These are phyloP conservation scores for Acronicta alni DNA, from an alignment of 2,888 invertebrate genomes.

Conservation along the genomic window DNA sequence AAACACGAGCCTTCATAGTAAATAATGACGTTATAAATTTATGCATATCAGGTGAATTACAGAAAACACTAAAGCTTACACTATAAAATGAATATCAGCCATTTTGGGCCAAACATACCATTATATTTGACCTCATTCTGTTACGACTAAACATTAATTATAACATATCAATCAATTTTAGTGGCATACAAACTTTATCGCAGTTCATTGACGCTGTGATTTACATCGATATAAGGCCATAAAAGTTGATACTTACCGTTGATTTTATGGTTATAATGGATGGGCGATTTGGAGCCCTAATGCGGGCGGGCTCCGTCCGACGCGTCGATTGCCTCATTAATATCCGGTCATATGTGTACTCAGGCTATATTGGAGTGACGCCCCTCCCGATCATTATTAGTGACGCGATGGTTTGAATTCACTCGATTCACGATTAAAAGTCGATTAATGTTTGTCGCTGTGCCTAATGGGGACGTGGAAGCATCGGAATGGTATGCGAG, in stretches of 20 bases:
- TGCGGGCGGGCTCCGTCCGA: conserved; percentile 69
- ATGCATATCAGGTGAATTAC: conserved; percentile 5
- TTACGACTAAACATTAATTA: conserved; percentile 48
- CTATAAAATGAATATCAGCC: conserved; percentile 35
- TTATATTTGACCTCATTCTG: conserved; percentile 48
- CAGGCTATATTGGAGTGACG: conserved; percentile 61
- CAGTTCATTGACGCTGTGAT: conserved; percentile 4
- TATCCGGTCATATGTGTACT: conserved; percentile 75
- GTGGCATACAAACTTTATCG: conserved; percentile 29
- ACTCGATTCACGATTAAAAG: conserved; percentile 61
- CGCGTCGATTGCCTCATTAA: conserved; percentile 80
- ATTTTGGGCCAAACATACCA: conserved; percentile 38
- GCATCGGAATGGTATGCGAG: conserved; percentile 2
- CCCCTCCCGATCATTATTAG: conserved; percentile 66
- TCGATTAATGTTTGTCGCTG: conserved; percentile 64
- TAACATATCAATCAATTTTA: conserved; percentile 54
- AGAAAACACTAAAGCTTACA: conserved; percentile 13
- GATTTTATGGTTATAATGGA: conserved; percentile 72
- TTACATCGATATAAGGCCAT: conserved; percentile 52
- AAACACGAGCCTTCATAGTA: background rate
- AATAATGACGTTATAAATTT: background rate
- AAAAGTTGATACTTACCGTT: conserved; percentile 66
- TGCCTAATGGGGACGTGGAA: conserved; percentile 14
- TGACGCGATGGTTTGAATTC: conserved; percentile 55
- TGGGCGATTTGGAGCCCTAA: conserved; percentile 67